Evolutionary conservation across 2,888 invertebrate species (phyloP).

Genomic region (Brassicogethes aeneus): DNA sequence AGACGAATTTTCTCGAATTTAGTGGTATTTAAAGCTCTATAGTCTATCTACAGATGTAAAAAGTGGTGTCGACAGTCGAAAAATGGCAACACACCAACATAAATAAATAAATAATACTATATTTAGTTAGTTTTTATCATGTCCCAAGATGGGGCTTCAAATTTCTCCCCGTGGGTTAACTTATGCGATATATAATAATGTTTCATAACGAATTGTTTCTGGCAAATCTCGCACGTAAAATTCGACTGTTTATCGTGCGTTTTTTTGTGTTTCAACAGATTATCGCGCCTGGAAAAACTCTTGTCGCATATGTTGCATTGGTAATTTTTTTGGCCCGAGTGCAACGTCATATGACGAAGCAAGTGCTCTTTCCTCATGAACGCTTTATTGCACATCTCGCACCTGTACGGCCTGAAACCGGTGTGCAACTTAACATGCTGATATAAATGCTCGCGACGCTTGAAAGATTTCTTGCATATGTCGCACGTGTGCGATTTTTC

Average conservation of each 20-base stretch:
- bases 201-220: conserved; percentile 57
- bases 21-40: no score
- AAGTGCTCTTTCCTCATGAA: conserved; percentile 63
- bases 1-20: no score
- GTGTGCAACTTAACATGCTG: conserved; percentile 60
- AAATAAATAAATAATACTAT: no score
- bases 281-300: conserved; percentile 48
- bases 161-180: conserved; percentile 38
- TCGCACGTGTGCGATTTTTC: conserved; percentile 41
- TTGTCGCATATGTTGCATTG: conserved; percentile 50
- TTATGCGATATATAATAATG: conserved; percentile 58
- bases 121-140: not conserved
- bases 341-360: conserved; percentile 55
- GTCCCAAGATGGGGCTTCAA: conserved; percentile 5
- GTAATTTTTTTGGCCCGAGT: conserved; percentile 59
- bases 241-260: conserved; percentile 48
- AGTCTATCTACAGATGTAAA: no score
- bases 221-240: conserved; percentile 56
- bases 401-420: conserved; percentile 57
- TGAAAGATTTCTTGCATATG: conserved; percentile 54
- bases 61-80: no score
- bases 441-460: conserved; percentile 59
- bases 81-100: no score
- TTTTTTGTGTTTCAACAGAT: conserved; percentile 50
- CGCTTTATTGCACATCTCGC: conserved; percentile 55